Conservation (phyloP, 2,113 vertebrate genomes). For the Sander lucioperca region DNA sequence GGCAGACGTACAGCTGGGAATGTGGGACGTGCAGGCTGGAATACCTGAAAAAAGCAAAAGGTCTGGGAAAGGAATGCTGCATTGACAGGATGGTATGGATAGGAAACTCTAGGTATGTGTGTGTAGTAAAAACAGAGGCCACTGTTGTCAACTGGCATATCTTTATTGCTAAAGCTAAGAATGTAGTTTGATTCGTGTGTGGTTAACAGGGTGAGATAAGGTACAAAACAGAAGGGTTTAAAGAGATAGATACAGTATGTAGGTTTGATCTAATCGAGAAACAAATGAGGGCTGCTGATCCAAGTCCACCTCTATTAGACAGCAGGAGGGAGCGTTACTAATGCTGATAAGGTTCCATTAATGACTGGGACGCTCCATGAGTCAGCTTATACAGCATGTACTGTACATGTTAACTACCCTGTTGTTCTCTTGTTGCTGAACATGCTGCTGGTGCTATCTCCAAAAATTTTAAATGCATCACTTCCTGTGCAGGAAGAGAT, state of each 20-base stretch:
- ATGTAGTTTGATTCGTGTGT: conserved; percentile 21
- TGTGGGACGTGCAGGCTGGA: conserved; percentile 63
- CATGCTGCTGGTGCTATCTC: neutral
- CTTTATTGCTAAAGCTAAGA: conserved; percentile 23
- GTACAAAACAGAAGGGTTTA: conserved; percentile 17
- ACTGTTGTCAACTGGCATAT: conserved; percentile 23
- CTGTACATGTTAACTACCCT: neutral
- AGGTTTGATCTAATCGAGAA: conserved; percentile 36
- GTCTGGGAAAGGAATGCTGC: conserved; percentile 69
- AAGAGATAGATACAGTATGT: conserved; percentile 15
- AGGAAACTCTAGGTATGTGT: conserved; percentile 44
- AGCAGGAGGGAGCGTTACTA: neutral
- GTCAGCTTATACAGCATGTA: neutral
- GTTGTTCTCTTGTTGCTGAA: neutral
- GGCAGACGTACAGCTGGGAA: conserved; percentile 80
- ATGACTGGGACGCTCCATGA: neutral
- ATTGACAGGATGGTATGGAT: conserved; percentile 72
- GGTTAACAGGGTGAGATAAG: conserved; percentile 5
- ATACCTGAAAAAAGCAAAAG: conserved; percentile 64
- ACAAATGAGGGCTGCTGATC: conserved; percentile 1
- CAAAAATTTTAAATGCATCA: neutral
- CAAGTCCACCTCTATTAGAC: conserved; percentile 34
- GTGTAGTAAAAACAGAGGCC: conserved; percentile 42
- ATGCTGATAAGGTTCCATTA: conserved; percentile 34
- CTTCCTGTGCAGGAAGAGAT: conserved; percentile 1